These are phyloP conservation scores for Monodelphis domestica DNA, from an alignment of 2,797 vertebrate species.

Conservation along the genomic window DNA sequence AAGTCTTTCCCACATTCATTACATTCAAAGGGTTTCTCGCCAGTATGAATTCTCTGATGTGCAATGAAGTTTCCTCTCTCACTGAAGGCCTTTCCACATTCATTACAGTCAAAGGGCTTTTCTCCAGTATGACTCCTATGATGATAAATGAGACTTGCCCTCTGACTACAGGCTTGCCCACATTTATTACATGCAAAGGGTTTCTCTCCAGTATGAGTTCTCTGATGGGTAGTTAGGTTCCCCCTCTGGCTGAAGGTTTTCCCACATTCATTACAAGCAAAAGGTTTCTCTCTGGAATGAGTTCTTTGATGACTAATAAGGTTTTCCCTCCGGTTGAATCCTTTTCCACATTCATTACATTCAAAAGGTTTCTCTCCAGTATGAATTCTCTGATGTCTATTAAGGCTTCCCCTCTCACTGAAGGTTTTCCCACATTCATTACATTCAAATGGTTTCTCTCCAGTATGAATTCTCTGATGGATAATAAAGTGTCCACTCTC, in stretches of 20 bases:
- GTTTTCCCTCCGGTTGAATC: slow-evolving; percentile 45
- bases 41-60: slow-evolving; percentile 45
- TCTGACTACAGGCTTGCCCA: slow-evolving; percentile 50
- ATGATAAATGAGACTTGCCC: slow-evolving; percentile 35
- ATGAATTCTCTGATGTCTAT: slow-evolving; percentile 38
- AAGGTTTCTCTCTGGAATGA: slow-evolving; percentile 53
- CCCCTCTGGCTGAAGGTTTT: slow-evolving; percentile 29
- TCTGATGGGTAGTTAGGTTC: slow-evolving; percentile 25
- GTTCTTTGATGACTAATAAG: slow-evolving; percentile 25
- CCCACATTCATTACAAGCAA: slow-evolving; percentile 36
- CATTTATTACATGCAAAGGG: slow-evolving; percentile 30
- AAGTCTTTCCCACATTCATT: slow-evolving; percentile 49
- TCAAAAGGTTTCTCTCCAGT: slow-evolving; percentile 20
- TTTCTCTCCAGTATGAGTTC: slow-evolving; percentile 37
- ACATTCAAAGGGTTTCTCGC: slow-evolving; percentile 35
- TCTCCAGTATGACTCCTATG: slow-evolving; percentile 53
- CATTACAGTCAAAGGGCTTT: slow-evolving; percentile 37
- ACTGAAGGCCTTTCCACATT: slow-evolving; percentile 58
- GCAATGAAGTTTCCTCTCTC: background rate
- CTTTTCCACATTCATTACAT: slow-evolving; percentile 38
- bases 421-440: slow-evolving; percentile 53
- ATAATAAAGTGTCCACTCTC: slow-evolving; percentile 58
- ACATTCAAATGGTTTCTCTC: slow-evolving; percentile 48
- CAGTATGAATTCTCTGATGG: slow-evolving; percentile 66
- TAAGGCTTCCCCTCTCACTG: slow-evolving; percentile 14